Percentiles rank a stretch among this genome's conserved stretches.
Conservation (phyloP, 2,888 invertebrate species). For the Aphidoletes aphidimyza region DNA sequence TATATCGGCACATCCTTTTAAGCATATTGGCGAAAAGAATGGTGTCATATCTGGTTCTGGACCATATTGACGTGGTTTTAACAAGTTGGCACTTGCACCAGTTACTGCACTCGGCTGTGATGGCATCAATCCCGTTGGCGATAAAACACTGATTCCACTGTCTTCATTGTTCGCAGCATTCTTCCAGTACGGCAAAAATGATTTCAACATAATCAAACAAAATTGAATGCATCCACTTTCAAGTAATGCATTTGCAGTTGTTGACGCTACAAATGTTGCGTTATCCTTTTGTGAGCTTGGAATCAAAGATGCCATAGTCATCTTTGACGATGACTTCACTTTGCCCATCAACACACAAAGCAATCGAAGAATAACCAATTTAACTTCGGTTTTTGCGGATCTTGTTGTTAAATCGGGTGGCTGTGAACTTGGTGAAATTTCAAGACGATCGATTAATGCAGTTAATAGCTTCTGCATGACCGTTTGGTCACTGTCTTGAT, state of each 20-base stretch:
- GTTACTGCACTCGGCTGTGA: constrained; percentile 64
- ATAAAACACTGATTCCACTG: constrained; percentile 54
- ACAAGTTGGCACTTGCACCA: constrained; percentile 70
- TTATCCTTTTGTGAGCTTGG: constrained; percentile 63
- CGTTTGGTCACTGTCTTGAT: constrained; percentile 81
- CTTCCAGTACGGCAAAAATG: constrained; percentile 82
- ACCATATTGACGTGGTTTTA: constrained; percentile 85
- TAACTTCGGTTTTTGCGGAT: constrained; percentile 83
- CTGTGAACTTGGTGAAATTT: constrained; percentile 71
- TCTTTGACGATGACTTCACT: constrained; percentile 63
- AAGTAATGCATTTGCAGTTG: constrained; percentile 76
- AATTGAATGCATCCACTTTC: constrained; percentile 78
- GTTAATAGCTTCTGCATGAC: constrained; percentile 81
- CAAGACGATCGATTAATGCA: constrained; percentile 77
- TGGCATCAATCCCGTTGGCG: constrained; percentile 58
- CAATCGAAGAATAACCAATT: constrained; percentile 86
- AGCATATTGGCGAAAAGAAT: constrained; percentile 72
- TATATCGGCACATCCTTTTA: constrained; percentile 85
- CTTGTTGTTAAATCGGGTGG: constrained; percentile 68
- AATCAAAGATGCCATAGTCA: constrained; percentile 57
- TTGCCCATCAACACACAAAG: constrained; percentile 74
- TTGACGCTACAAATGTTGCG: constrained; percentile 73
- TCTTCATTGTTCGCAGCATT: constrained; percentile 67
- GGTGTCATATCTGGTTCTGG: constrained; percentile 95
- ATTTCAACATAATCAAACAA: constrained; percentile 77